phyloP scores from a whole-genome alignment of 2,797 vertebrate species.

The Eospalax fontanierii region DNA sequence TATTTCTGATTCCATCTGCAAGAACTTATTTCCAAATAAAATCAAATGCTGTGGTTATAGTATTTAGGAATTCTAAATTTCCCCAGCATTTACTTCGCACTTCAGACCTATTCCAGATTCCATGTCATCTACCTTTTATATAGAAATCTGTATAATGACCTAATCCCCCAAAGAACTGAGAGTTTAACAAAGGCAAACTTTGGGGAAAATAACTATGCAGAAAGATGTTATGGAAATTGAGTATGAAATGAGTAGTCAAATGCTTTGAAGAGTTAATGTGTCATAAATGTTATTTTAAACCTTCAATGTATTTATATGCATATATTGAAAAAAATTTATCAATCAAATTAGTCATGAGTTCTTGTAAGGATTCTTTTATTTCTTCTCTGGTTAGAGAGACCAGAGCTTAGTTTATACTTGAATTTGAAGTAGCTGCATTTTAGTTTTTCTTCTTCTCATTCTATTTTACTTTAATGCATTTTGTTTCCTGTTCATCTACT shows the following conservation, averaged over 20 bases:
- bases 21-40: neutral
- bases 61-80: neutral
- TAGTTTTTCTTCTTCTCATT: neutral
- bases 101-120: neutral
- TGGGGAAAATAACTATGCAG: neutral
- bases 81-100: neutral
- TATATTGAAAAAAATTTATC: neutral
- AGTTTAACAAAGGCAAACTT: neutral
- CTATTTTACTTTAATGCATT: slow-evolving; percentile 7
- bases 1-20: neutral
- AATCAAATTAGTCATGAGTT: neutral
- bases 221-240: slow-evolving; percentile 29
- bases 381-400: slow-evolving; percentile 11
- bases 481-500: slow-evolving; percentile 4
- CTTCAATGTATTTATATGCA: neutral
- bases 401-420: neutral
- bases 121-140: neutral
- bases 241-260: neutral
- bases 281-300: neutral
- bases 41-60: neutral
- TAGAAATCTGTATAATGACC: neutral
- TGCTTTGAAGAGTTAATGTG: slow-evolving; percentile 8
- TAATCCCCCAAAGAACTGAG: neutral
- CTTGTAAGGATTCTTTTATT: neutral
- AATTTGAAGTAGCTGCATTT: slow-evolving; percentile 41